phyloP scores from a whole-genome alignment of 2,113 vertebrate genomes.

The Oreocharis arfaki region DNA sequence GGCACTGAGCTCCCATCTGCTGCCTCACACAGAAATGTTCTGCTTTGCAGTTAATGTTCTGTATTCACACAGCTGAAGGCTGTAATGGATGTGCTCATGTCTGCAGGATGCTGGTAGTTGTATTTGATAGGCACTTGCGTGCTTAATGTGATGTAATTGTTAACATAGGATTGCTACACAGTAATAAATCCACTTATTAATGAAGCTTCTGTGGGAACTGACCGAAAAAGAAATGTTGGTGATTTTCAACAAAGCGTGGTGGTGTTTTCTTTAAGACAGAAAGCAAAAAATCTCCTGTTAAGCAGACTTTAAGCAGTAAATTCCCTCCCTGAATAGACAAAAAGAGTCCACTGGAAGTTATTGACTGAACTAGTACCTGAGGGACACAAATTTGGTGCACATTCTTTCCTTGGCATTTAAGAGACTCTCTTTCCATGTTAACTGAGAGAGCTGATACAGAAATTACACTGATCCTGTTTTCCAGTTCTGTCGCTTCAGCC shows the following conservation, averaged over 20 bases:
- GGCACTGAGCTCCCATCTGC: neutral
- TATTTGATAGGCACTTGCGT: neutral
- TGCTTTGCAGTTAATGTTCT: neutral
- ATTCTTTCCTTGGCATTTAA: neutral
- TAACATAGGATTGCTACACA: neutral
- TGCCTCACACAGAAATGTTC: neutral
- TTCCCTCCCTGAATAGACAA: neutral
- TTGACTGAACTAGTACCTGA: neutral
- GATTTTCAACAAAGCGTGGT: neutral
- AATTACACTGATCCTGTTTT: neutral
- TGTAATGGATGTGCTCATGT: neutral
- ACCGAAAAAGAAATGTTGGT: neutral
- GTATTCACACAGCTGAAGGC: neutral
- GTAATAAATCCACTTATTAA: neutral
- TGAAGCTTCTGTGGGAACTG: neutral
- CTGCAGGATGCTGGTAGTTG: neutral
- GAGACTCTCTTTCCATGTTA: neutral
- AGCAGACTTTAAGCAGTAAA: neutral
- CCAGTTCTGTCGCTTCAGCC: neutral
- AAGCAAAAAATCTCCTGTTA: neutral
- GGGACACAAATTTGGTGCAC: neutral
- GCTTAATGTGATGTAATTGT: neutral
- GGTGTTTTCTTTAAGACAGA: neutral
- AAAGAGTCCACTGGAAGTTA: neutral
- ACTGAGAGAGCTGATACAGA: neutral